Evolutionary conservation across 2,888 invertebrate species (phyloP), one percentile per base, ranked within the genome.

Genomic region (Tetragonula carbonaria): DNA sequence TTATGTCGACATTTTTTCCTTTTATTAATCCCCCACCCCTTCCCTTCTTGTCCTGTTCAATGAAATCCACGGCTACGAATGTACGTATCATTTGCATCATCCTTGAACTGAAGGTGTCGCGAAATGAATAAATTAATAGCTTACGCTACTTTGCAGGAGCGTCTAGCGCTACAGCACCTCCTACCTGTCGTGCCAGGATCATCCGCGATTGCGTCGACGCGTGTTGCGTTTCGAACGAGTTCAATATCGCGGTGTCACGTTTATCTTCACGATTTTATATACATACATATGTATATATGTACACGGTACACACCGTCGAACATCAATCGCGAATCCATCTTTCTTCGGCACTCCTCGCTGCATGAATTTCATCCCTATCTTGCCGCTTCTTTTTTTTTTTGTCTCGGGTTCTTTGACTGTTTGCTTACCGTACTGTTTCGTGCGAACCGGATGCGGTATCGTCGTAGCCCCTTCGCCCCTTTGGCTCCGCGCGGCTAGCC

Each of bases 361-460:
- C 94, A 86, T 93, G 90, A 91, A 92, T 86, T 45, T 89, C 85
- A 86, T 86, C 80, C 78, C 74, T 72, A 82, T 83, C 74, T 45
- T 63, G 45, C 45, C 45, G 45, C 55, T 28, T 67, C 18, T 28
- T 51, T 67, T 74, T 67, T 74, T 66, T 72, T 33, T 84, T 84
- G 21, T 62, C 62, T 66, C 38, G 67, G 18, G 16, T 28, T 84
- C 83, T 82, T 82, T 76, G 79, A 85, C 85, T 57, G n/a, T 86
- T 92, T 92, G 96, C 99, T 97, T 98, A 99, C 99, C 98, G 96
- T 98, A 99, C 97, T 98, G 98, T 95, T 98, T 98, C 75, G 99
- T 99, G 95, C 98, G 97, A 91, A 98, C 98, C 89, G 98, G 98
- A 90, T 99, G 97, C 21, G 98, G 98, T 62, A 98, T 98, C 23